Conservation (phyloP, 2,797 vertebrate genomes). For the Aselliscus stoliczkanus region DNA sequence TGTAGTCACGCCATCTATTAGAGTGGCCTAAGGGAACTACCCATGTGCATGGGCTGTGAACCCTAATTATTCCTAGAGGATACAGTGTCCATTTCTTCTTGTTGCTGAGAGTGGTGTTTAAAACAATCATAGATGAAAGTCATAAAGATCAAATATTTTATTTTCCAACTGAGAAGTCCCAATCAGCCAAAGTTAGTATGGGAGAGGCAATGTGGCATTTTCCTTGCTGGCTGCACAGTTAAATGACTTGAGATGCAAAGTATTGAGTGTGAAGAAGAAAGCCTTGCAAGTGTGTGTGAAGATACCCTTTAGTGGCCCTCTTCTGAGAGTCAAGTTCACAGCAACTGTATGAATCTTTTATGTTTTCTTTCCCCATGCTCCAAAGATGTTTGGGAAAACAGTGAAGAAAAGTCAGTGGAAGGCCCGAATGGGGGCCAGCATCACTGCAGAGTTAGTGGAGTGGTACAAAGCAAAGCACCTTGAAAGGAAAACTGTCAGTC, state of each 20-base stretch:
- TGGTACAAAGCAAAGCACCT: background rate
- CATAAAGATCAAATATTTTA: conserved; percentile 8
- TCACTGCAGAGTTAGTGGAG: background rate
- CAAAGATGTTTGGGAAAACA: conserved; percentile 40
- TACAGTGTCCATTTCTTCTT: background rate
- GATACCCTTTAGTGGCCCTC: conserved; percentile 26
- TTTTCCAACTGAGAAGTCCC: conserved; percentile 17
- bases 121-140: background rate
- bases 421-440: background rate
- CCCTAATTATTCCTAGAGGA: background rate
- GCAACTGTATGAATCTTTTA: conserved; percentile 53
- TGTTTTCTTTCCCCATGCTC: conserved; percentile 45
- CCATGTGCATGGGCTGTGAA: background rate
- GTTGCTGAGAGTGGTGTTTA: background rate
- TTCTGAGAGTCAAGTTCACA: conserved; percentile 44
- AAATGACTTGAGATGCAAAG: background rate
- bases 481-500: background rate
- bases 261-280: conserved; percentile 42
- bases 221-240: background rate
- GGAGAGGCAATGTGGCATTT: conserved; percentile 34
- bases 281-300: background rate
- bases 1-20: background rate
- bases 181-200: conserved; percentile 10
- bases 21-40: background rate
- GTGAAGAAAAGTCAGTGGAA: conserved; percentile 5